These are phyloP conservation scores for Phrynosoma platyrhinos DNA, from an alignment of 2,113 vertebrate species.

Conservation along the genomic window DNA sequence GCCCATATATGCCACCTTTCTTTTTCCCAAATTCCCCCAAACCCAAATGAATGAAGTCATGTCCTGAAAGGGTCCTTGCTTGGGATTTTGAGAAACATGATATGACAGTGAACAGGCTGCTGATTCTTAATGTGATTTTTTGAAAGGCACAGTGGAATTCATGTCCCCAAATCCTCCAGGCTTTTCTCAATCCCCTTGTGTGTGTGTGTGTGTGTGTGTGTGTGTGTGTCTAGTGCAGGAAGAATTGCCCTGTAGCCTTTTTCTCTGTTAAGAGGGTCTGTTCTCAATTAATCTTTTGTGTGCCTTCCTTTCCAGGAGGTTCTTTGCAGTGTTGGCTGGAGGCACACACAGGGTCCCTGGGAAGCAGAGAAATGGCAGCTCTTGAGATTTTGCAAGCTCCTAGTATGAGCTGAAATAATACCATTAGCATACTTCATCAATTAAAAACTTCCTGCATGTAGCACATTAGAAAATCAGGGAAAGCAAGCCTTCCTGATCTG, in stretches of 20 bases:
- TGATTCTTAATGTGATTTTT: neutral
- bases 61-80: neutral
- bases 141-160: neutral
- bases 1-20: too few species aligned
- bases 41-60: neutral
- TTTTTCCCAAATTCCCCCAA: neutral
- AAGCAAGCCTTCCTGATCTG: neutral
- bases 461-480: neutral
- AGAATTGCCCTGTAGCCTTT: neutral
- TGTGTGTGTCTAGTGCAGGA: neutral
- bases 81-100: neutral
- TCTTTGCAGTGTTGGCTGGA: too few species aligned
- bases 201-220: too few species aligned
- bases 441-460: neutral
- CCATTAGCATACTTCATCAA: neutral
- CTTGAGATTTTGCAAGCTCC: neutral
- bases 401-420: neutral
- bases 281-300: neutral
- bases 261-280: neutral
- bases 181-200: neutral
- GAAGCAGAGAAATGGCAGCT: neutral
- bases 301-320: neutral
- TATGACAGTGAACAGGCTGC: neutral
- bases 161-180: neutral
- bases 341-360: neutral